These are phyloP conservation scores for Lagocephalus sceleratus DNA, from an alignment of 2,797 vertebrate genomes.

Conservation along the genomic window DNA sequence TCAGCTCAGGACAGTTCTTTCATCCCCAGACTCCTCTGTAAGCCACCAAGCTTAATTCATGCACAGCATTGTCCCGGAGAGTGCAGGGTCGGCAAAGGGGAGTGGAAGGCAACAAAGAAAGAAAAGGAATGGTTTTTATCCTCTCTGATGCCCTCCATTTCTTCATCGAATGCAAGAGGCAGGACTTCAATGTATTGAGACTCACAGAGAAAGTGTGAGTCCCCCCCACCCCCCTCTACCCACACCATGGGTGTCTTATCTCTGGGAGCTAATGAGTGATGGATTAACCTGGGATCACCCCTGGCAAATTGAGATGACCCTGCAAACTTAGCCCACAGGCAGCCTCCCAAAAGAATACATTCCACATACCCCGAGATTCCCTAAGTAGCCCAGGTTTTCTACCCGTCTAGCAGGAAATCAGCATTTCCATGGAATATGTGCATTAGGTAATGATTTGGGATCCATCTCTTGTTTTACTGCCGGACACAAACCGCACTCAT, in stretches of 20 bases:
- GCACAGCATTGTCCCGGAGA: slow-evolving; percentile 42
- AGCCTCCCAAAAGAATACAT: slow-evolving; percentile 11
- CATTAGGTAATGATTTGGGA: no score
- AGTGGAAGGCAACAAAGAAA: slow-evolving; percentile 4
- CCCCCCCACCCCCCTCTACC: slow-evolving; percentile 38
- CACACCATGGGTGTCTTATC: slow-evolving; percentile 52
- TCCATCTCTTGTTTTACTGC: no score
- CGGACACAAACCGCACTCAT: no score
- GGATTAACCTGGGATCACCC: slow-evolving; percentile 73
- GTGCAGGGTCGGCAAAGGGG: slow-evolving; percentile 10
- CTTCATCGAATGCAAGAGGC: slow-evolving; percentile 10
- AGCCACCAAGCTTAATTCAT: slow-evolving; percentile 60
- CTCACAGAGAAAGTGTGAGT: slow-evolving; percentile 32
- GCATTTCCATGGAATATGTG: no score
- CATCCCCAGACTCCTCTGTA: slow-evolving; percentile 14
- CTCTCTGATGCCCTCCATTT: slow-evolving; percentile 9
- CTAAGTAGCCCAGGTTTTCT: no score
- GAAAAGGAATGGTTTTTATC: slow-evolving; percentile 18
- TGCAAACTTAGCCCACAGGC: slow-evolving; percentile 49
- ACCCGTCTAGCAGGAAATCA: no score
- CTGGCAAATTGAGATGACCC: slow-evolving; percentile 72
- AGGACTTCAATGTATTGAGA: slow-evolving; percentile 4
- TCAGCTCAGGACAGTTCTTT: slow-evolving; percentile 42
- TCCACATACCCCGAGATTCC: neutral
- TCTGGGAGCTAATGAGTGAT: slow-evolving; percentile 70